Evolutionary conservation across 2,888 invertebrate species (phyloP).

Genomic region (Ceriagrion tenellum): DNA sequence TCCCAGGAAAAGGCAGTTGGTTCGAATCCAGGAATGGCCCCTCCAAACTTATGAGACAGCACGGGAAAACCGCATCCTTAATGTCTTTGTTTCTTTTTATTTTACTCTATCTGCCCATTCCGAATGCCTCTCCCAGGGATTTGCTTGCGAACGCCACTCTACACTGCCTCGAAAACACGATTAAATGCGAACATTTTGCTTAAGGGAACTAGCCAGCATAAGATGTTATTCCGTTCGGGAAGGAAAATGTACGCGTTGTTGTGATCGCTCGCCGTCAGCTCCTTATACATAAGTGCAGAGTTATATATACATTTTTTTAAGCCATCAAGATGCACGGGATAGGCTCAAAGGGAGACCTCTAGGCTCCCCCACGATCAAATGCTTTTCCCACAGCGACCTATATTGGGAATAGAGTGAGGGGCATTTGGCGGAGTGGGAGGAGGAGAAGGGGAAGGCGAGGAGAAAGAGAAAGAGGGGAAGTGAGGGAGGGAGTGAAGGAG

Average conservation of each 20-base stretch:
- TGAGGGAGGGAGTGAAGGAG: background rate
- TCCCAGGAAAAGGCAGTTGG: slow-evolving; percentile 9
- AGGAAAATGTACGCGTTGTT: background rate
- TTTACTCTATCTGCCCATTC: background rate
- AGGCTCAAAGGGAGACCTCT: slow-evolving; percentile 12
- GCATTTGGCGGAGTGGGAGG: background rate
- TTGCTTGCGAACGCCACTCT: background rate
- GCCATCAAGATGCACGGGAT: background rate
- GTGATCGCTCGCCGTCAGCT: background rate
- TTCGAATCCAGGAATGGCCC: too few relatives aligned
- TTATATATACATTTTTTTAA: background rate
- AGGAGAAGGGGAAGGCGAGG: background rate
- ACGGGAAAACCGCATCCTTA: slow-evolving; percentile 24
- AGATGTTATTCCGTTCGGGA: background rate
- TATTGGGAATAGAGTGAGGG: slow-evolving; percentile 52
- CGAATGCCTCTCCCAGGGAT: background rate
- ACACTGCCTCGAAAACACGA: background rate
- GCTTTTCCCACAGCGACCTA: slow-evolving; percentile 60
- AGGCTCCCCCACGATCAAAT: slow-evolving; percentile 43
- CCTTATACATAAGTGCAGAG: background rate
- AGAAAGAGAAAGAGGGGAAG: background rate
- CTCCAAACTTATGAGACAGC: background rate
- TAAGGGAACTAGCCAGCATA: background rate
- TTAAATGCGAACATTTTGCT: background rate
- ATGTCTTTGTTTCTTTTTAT: background rate